Evolutionary conservation across 1,140 invertebrate genomes (phyloP).

Genomic region (Nixonia krombeini): DNA sequence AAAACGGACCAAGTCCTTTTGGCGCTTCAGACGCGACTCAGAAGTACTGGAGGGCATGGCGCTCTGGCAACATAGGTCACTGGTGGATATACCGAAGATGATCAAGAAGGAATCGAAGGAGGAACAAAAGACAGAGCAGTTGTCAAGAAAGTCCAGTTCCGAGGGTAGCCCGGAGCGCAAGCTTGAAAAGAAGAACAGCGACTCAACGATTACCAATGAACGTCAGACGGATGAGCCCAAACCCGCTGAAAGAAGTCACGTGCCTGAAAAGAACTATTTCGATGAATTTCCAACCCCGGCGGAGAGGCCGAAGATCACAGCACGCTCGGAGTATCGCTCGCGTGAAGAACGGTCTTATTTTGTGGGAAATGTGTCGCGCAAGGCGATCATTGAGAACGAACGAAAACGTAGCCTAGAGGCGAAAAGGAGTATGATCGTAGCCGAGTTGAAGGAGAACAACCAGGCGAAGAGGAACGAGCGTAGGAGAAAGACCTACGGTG

Average conservation of each 20-base stretch:
- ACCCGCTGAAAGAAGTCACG: slow-evolving; percentile 63
- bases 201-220: slow-evolving; percentile 65
- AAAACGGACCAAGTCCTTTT: slow-evolving; percentile 87
- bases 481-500: slow-evolving; percentile 71
- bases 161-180: slow-evolving; percentile 66
- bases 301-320: slow-evolving; percentile 70
- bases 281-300: slow-evolving; percentile 66
- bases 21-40: slow-evolving; percentile 81
- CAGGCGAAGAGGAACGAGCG: slow-evolving; percentile 73
- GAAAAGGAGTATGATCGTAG: slow-evolving; percentile 65
- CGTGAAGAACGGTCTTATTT: slow-evolving; percentile 69
- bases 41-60: slow-evolving; percentile 87
- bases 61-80: slow-evolving; percentile 86
- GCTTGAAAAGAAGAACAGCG: slow-evolving; percentile 63
- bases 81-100: slow-evolving; percentile 77
- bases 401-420: slow-evolving; percentile 73
- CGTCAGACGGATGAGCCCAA: slow-evolving; percentile 60
- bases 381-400: slow-evolving; percentile 73
- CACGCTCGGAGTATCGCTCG: slow-evolving; percentile 71
- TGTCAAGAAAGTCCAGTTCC: slow-evolving; percentile 61
- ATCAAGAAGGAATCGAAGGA: slow-evolving; percentile 72
- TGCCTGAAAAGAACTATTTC: slow-evolving; percentile 63
- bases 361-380: slow-evolving; percentile 69
- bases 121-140: slow-evolving; percentile 64
- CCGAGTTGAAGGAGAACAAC: slow-evolving; percentile 66